These are phyloP conservation scores for Sepiola atlantica DNA, from an alignment of 2,888 invertebrate genomes.

Conservation along the genomic window DNA sequence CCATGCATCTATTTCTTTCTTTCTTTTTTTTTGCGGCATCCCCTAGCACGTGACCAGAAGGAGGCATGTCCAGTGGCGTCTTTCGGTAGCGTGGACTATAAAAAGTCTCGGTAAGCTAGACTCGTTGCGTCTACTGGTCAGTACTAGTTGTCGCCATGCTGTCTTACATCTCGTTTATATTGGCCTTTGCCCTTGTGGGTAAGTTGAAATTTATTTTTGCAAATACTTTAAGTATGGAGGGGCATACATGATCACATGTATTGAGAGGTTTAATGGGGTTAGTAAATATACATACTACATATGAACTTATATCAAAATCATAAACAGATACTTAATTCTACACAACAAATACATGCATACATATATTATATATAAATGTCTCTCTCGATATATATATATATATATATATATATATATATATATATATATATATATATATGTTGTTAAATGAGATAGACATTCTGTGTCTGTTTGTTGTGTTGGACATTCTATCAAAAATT, in stretches of 20 bases:
- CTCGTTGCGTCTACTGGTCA: conserved; percentile 38
- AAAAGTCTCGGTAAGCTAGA: not conserved
- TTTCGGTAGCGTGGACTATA: not conserved
- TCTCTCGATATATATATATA: not conserved
- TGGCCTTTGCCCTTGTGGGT: conserved; percentile 43
- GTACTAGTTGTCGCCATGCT: conserved; percentile 43
- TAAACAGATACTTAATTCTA: not conserved
- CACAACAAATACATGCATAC: not conserved
- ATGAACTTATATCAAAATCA: not conserved
- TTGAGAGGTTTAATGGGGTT: not conserved
- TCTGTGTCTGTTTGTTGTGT: too few relatives aligned
- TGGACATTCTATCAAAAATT: too few relatives aligned
- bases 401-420: not conserved
- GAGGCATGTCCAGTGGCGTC: not conserved
- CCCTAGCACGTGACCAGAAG: not conserved
- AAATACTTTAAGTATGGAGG: not conserved
- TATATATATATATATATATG: conserved; percentile 21
- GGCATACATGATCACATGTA: conserved; percentile 10
- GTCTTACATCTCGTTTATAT: not conserved
- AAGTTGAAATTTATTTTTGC: conserved; percentile 34
- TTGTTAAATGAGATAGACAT: too few relatives aligned
- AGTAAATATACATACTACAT: not conserved
- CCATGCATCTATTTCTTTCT: not conserved
- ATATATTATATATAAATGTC: not conserved
- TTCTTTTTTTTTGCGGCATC: not conserved